Evolutionary conservation across 2,888 invertebrate species (phyloP).

Genomic region (Eugnorisma glareosa): DNA sequence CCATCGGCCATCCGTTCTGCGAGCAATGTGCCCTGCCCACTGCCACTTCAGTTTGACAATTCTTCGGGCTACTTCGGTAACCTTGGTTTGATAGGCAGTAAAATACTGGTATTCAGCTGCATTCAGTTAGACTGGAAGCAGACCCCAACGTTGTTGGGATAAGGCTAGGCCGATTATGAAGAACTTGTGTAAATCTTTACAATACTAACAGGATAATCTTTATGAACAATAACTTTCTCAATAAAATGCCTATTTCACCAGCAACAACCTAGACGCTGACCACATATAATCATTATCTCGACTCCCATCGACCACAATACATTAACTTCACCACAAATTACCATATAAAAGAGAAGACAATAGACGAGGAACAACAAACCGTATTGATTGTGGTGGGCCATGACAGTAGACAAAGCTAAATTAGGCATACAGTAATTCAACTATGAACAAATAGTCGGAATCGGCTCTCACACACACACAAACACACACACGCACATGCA

Average conservation of each 20-base stretch:
- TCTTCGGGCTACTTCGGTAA: too few species aligned
- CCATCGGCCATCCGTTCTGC: too few species aligned
- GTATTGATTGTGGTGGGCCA: conserved; percentile 54
- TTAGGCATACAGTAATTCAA: not conserved
- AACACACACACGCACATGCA: not conserved
- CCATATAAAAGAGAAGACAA: conserved; percentile 51
- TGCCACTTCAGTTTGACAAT: too few species aligned
- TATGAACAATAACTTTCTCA: conserved; percentile 1
- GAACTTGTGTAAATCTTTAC: not conserved
- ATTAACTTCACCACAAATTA: conserved; percentile 45
- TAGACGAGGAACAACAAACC: conserved; percentile 41
- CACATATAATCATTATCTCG: conserved; percentile 43
- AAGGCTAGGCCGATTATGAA: not conserved
- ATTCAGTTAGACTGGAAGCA: too few species aligned
- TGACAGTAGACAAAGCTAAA: not conserved
- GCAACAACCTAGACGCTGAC: conserved; percentile 15
- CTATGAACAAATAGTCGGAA: not conserved
- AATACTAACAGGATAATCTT: conserved; percentile 2
- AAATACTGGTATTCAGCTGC: too few species aligned
- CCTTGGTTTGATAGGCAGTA: too few species aligned
- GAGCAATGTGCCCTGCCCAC: too few species aligned
- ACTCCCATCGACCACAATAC: conserved; percentile 52
- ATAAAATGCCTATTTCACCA: conserved; percentile 15
- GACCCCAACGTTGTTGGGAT: not conserved
- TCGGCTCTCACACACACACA: not conserved